Evolutionary conservation across 2,888 invertebrate genomes (phyloP).

Genomic region (Pemphredon lugubris): DNA sequence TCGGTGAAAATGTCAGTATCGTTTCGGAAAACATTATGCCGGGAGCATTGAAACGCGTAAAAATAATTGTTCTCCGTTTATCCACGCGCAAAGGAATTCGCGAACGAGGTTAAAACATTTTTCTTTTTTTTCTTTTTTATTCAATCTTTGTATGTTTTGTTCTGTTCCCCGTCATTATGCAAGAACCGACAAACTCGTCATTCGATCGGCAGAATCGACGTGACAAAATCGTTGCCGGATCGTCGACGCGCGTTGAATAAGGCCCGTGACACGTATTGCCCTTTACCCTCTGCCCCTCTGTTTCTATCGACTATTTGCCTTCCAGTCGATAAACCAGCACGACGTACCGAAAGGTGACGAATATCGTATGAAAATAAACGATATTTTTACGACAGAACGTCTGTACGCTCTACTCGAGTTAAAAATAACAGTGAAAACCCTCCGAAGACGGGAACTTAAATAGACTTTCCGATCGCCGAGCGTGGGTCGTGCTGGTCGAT

Average conservation of each 20-base stretch:
- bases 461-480: neutral
- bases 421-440: neutral
- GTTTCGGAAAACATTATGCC: no score
- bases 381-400: neutral
- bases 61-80: no score
- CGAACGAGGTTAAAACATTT: no score
- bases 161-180: no score
- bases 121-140: no score
- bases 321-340: conserved; percentile 44
- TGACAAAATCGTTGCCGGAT: conserved; percentile 58
- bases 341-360: conserved; percentile 22
- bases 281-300: conserved; percentile 58
- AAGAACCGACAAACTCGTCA: no score
- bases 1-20: no score
- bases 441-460: neutral
- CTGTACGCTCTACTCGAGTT: neutral
- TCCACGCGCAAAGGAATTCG: no score
- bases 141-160: no score
- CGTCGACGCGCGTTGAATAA: conserved; percentile 60
- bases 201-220: neutral
- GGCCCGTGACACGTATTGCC: conserved; percentile 65
- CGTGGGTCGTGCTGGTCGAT: conserved; percentile 52
- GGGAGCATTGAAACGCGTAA: no score
- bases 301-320: conserved; percentile 53
- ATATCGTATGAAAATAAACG: conserved; percentile 21